phyloP scores from a whole-genome alignment of 2,888 invertebrate species.

The Zootermopsis nevadensis region DNA sequence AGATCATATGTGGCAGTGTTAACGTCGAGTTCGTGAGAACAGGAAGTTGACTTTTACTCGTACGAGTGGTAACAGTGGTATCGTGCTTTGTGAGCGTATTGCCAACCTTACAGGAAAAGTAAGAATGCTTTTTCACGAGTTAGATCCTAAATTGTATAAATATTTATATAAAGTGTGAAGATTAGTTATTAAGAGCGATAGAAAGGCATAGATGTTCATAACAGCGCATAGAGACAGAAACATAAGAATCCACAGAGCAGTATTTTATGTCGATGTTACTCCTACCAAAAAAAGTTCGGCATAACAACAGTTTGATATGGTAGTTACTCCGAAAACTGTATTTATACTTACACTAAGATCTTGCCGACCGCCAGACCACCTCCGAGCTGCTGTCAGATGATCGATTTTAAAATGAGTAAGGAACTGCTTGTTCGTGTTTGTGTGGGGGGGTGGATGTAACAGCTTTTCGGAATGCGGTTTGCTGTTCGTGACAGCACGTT shows the following conservation, averaged over 20 bases:
- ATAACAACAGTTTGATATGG: neutral
- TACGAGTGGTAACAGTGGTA: too few species aligned
- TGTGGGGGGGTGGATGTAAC: neutral
- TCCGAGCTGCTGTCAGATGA: slow-evolving; percentile 14
- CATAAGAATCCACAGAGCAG: neutral
- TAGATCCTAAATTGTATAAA: neutral
- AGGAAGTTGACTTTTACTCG: too few species aligned
- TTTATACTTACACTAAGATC: slow-evolving; percentile 15
- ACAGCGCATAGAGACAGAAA: slow-evolving; percentile 4
- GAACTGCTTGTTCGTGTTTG: slow-evolving; percentile 13
- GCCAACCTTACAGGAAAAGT: neutral
- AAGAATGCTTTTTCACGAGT: neutral
- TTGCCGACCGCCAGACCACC: neutral
- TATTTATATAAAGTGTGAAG: neutral
- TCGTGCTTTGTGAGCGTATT: neutral
- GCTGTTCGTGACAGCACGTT: neutral
- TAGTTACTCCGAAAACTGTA: neutral
- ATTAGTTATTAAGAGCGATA: neutral
- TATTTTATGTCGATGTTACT: neutral
- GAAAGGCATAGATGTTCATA: neutral
- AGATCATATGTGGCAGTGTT: too few species aligned
- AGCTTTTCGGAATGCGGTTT: neutral
- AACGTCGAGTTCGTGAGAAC: too few species aligned
- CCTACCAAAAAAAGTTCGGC: neutral
- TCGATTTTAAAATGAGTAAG: slow-evolving; percentile 8